Percentiles rank a stretch among this genome's conserved stretches.
These are phyloP conservation scores for Channallabes apus DNA, from an alignment of 2,797 vertebrate genomes.

Conservation along the genomic window DNA sequence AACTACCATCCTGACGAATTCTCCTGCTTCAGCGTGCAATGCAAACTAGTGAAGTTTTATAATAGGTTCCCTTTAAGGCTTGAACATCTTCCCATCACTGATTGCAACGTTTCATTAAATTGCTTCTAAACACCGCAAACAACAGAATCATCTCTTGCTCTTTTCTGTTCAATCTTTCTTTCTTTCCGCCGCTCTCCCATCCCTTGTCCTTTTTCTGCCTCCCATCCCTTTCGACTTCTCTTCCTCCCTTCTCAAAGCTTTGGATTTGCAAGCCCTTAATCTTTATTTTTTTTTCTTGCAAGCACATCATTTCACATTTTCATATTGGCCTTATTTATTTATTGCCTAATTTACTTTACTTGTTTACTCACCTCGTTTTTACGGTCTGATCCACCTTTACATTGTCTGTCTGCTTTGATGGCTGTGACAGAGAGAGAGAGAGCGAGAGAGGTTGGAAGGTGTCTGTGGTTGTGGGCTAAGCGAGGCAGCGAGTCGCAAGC, in stretches of 20 bases:
- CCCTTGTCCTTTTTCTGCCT: neutral
- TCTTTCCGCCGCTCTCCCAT: neutral
- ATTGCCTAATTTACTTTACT: neutral
- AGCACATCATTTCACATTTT: neutral
- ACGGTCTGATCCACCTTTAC: neutral
- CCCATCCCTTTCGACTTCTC: neutral
- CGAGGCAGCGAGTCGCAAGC: slow-evolving; percentile 40
- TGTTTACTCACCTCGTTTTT: neutral
- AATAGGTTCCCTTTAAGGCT: too few species aligned
- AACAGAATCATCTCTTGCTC: neutral
- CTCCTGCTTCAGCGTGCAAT: too few species aligned
- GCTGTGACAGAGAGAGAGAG: neutral
- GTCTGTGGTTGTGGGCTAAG: slow-evolving; percentile 16
- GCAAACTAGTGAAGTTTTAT: too few species aligned
- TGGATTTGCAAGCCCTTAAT: neutral
- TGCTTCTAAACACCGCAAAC: neutral
- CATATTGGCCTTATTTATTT: neutral
- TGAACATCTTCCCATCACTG: neutral
- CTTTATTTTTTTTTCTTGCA: neutral
- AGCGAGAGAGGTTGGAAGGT: neutral
- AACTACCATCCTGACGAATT: too few species aligned
- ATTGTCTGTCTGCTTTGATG: neutral
- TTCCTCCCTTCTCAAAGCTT: neutral
- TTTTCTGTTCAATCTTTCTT: neutral
- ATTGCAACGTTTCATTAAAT: neutral